phyloP scores from a whole-genome alignment of 2,888 invertebrate genomes.

The Calephelis perditalis region DNA sequence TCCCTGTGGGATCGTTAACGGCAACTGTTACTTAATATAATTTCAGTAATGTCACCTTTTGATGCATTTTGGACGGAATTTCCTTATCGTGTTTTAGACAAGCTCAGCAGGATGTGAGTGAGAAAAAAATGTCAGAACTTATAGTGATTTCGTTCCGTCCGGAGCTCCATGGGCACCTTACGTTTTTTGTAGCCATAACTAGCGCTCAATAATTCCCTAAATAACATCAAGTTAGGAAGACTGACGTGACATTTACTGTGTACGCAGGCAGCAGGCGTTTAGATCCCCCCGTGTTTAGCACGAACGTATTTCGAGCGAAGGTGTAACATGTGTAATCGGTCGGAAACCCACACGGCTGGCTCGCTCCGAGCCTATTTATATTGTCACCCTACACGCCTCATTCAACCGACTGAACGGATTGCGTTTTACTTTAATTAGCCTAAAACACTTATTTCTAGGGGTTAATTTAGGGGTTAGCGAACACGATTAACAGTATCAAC shows the following conservation, averaged over 20 bases:
- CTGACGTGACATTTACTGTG: constrained; percentile 5
- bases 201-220: background rate
- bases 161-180: too few species aligned
- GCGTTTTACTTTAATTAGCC: constrained; percentile 28
- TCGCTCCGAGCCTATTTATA: constrained; percentile 46
- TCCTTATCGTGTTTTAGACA: too few species aligned
- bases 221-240: constrained; percentile 3
- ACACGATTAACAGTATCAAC: too few species aligned
- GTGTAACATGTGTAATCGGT: constrained; percentile 26
- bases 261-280: background rate
- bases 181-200: too few species aligned
- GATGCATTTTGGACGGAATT: too few species aligned
- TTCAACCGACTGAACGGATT: constrained; percentile 31
- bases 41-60: too few species aligned
- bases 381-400: constrained; percentile 18
- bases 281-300: constrained; percentile 3
- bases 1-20: too few species aligned
- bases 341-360: constrained; percentile 45
- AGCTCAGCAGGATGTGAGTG: too few species aligned
- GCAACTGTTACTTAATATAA: too few species aligned
- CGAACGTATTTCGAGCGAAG: constrained; percentile 21
- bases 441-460: background rate
- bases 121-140: too few species aligned
- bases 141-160: too few species aligned
- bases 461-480: too few species aligned